Evolutionary conservation across 2,888 invertebrate genomes (phyloP), one percentile per base, ranked within the genome.

Genomic region (Serrognathus titanus): DNA sequence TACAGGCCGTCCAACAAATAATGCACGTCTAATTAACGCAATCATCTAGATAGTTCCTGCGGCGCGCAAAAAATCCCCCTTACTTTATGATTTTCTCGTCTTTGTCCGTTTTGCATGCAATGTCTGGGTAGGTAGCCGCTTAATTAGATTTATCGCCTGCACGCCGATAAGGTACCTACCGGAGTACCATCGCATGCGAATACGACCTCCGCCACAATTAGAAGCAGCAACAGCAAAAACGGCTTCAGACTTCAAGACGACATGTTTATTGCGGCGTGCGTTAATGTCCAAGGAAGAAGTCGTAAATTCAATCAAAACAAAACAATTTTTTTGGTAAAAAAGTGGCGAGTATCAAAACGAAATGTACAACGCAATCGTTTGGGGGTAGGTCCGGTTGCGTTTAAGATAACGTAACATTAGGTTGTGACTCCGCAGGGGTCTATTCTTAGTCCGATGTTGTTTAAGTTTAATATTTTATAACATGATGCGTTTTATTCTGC

Each of bases 71-170:
- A 49, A 50, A 50, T 40, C 11, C n/a, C 10, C 24, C 16, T n/a
- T 61, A 51, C 55, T 61, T 61, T 64, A 63, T 64, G 64, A 64
- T 64, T 61, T 64, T 61, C 61, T 63, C 55, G 63, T 59, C 57
- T 60, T 52, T 58, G 61, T 61, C 57, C 57, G 55, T 57, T 63
- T 64, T 60, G 60, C 64, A 64, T 64, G 64, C 63, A 51, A 62
- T 49, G 57, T 47, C 49, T 51, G 38, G 53, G 55, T 52, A 52
- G 53, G 56, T 58, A 46, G 52, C 62, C 53, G 56, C 58, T 62
- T 63, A 63, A 63, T 63, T 63, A 63, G 62, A 63, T 62, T 63
- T 63, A 61, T 62, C 61, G 58, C 57, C 54, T 63, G 58, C 58
- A 58, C 37, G 20, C 58, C 50, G 62, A 61, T 61, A 63, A 63